These are phyloP conservation scores for Coremacera marginata DNA, from an alignment of 2,888 invertebrate genomes.

Conservation along the genomic window DNA sequence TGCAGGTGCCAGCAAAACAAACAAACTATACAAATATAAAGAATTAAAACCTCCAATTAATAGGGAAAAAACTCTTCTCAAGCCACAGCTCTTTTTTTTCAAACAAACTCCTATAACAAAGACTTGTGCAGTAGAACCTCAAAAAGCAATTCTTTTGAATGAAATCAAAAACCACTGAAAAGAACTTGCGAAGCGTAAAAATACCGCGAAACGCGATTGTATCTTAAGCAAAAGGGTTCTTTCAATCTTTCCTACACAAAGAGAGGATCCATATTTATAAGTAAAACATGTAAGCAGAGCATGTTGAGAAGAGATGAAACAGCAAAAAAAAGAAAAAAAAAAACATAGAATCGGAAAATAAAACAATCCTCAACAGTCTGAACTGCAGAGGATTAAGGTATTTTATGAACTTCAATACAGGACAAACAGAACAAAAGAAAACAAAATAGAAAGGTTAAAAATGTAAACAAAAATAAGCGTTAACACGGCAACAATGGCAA, in stretches of 20 bases:
- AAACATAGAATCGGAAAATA: not conserved
- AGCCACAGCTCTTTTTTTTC: no score
- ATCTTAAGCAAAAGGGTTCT: constrained; percentile 37
- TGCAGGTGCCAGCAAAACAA: not conserved
- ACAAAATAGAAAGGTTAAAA: constrained; percentile 22
- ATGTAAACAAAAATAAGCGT: constrained; percentile 66
- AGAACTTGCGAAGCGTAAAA: constrained; percentile 61
- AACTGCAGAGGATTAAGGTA: not conserved
- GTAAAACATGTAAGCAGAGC: not conserved
- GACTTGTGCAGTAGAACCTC: not conserved
- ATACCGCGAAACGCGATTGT: constrained; percentile 64
- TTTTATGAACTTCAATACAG: not conserved
- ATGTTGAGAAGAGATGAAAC: no score
- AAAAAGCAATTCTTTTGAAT: constrained; percentile 58
- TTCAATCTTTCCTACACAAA: not conserved
- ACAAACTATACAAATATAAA: not conserved
- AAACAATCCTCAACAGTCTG: not conserved
- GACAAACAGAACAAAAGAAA: not conserved
- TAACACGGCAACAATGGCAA: constrained; percentile 70
- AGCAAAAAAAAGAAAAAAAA: not conserved
- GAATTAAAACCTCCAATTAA: no score
- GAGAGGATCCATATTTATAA: not conserved
- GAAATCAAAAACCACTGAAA: constrained; percentile 60
- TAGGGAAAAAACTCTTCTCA: no score
- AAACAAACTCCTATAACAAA: not conserved